Percentiles rank a stretch among this genome's conserved stretches.
These are phyloP conservation scores for Pseudoatta argentina DNA, from an alignment of 1,140 invertebrate genomes.

Conservation along the genomic window DNA sequence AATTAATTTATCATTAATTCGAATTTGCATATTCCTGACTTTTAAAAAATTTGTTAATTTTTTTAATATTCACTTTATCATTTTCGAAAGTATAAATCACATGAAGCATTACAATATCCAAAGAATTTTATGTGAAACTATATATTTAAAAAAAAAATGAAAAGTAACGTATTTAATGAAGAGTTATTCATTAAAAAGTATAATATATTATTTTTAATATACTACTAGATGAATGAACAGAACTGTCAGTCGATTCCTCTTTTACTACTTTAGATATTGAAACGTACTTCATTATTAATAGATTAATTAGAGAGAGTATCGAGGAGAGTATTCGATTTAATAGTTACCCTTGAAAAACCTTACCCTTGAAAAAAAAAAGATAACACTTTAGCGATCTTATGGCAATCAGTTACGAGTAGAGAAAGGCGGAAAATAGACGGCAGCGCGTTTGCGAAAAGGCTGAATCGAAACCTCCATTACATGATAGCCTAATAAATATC, in stretches of 20 bases:
- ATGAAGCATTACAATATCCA: too few species aligned
- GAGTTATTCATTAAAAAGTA: too few species aligned
- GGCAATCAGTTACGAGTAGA: constrained; percentile 54
- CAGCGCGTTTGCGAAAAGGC: constrained; percentile 26
- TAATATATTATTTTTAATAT: constrained; percentile 4
- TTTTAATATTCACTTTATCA: not conserved
- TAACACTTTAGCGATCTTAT: constrained; percentile 36
- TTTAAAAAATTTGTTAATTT: constrained; percentile 11
- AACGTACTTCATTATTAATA: constrained; percentile 1
- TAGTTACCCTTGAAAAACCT: not conserved
- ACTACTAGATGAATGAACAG: not conserved
- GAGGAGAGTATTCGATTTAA: constrained; percentile 11
- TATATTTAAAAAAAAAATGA: not conserved
- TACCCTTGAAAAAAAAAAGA: not conserved
- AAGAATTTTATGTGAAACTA: not conserved
- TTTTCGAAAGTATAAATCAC: not conserved
- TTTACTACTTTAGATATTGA: constrained; percentile 19
- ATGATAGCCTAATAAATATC: constrained; percentile 63
- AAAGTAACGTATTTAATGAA: too few species aligned
- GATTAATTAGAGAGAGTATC: constrained; percentile 16
- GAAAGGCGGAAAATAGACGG: constrained; percentile 25
- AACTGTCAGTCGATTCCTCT: constrained; percentile 29
- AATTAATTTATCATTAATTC: not conserved
- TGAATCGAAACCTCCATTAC: constrained; percentile 45
- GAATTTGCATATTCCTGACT: not conserved